Percentiles rank a stretch among this genome's conserved stretches.
Evolutionary conservation across 2,888 invertebrate species (phyloP).

Genomic region (Pristionchus entomophagus): DNA sequence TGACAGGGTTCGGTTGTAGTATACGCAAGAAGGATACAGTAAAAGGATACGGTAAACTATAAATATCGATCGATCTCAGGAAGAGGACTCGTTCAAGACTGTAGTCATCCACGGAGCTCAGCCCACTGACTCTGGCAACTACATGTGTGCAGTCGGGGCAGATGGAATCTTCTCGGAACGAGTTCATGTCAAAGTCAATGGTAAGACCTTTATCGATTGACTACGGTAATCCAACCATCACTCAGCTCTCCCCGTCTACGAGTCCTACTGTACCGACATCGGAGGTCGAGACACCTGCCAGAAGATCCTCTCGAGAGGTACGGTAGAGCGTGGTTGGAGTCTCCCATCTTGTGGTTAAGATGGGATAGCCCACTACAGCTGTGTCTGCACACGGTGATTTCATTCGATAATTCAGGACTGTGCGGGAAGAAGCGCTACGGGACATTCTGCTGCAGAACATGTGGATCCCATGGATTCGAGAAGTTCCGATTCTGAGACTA

Average conservation of each 20-base stretch:
- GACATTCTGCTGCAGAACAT: conserved; percentile 70
- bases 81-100: conserved; percentile 15
- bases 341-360: background rate
- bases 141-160: conserved; percentile 57
- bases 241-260: conserved; percentile 25
- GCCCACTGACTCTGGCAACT: conserved; percentile 54
- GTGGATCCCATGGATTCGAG: conserved; percentile 52
- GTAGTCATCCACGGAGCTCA: conserved; percentile 49
- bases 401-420: conserved; percentile 53
- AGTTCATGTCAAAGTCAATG: conserved; percentile 55
- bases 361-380: background rate
- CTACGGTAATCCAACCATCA: background rate
- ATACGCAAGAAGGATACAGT: background rate
- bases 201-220: conserved; percentile 44
- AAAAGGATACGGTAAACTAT: background rate
- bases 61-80: background rate
- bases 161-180: conserved; percentile 55
- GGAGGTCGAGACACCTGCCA: background rate
- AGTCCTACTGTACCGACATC: conserved; percentile 35
- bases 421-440: conserved; percentile 70
- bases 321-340: too few relatives aligned
- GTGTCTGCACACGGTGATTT: background rate
- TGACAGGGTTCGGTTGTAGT: too few relatives aligned
- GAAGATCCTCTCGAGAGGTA: conserved; percentile 40
- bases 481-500: conserved; percentile 43